Evolutionary conservation across 2,113 vertebrate species (phyloP).

Genomic region (Sander vitreus): DNA sequence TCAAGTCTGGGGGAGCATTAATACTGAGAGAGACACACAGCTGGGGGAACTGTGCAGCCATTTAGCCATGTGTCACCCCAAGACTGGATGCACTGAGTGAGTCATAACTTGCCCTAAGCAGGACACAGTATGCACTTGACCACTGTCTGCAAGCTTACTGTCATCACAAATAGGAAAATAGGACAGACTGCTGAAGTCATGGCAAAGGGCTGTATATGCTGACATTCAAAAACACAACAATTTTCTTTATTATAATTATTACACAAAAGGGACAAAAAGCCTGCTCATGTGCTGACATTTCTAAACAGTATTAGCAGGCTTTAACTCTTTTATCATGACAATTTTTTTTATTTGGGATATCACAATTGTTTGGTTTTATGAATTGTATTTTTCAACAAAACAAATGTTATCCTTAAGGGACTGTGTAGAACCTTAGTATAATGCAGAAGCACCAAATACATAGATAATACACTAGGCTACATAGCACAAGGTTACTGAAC

Average conservation of each 20-base stretch:
- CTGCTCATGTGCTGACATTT: conserved; percentile 6
- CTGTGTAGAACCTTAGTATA: not conserved
- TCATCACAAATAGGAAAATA: conserved; percentile 56
- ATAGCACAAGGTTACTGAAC: not conserved
- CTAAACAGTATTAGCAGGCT: not conserved
- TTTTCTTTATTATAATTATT: not conserved
- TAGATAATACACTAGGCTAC: not conserved
- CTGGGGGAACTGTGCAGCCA: conserved; percentile 66
- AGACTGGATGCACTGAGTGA: conserved; percentile 68
- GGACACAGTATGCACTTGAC: conserved; percentile 61
- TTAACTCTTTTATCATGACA: not conserved
- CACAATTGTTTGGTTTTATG: conserved; percentile 16
- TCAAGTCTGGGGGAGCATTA: conserved; percentile 38
- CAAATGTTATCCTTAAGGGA: not conserved
- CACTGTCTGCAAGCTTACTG: conserved; percentile 38
- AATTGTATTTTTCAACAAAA: conserved; percentile 32
- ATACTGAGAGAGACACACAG: conserved; percentile 63
- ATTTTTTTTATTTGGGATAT: not conserved
- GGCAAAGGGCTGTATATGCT: conserved; percentile 44
- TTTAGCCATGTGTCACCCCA: conserved; percentile 76
- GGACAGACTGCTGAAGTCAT: conserved; percentile 64
- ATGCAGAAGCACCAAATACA: not conserved
- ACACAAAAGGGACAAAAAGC: conserved; percentile 9
- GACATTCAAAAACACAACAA: conserved; percentile 53
- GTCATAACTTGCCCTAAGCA: conserved; percentile 62